Conservation (phyloP, 2,113 vertebrate genomes). For the Rhombomys opimus region DNA sequence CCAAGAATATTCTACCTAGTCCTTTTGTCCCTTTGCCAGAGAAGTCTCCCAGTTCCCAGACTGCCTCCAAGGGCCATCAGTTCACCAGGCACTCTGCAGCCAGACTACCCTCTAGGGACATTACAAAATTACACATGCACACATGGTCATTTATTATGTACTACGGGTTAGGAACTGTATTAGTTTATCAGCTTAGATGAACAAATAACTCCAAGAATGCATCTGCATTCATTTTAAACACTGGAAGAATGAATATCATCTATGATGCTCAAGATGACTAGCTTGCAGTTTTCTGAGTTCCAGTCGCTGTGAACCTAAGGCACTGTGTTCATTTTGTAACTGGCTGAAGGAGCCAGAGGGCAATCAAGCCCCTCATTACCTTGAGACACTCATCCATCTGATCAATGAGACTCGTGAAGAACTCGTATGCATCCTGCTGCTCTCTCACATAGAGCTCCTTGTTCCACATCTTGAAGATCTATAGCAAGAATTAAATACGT, state of each 20-base stretch:
- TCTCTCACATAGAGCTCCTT: conserved; percentile 98
- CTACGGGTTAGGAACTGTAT: background rate
- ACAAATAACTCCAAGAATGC: background rate
- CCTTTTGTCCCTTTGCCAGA: background rate
- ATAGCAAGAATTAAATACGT: conserved; percentile 36
- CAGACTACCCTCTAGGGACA: background rate
- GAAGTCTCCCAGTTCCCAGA: background rate
- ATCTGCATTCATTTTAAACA: conserved; percentile 14
- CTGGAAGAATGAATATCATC: background rate
- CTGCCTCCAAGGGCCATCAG: too few species aligned
- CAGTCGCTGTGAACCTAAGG: background rate
- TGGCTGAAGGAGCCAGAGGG: background rate
- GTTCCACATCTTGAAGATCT: conserved; percentile 99
- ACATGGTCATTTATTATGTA: background rate
- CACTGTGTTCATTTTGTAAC: background rate
- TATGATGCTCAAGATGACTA: background rate
- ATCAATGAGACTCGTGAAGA: conserved; percentile 99
- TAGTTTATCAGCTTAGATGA: background rate
- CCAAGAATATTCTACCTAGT: background rate
- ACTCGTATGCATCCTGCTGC: conserved; percentile 99
- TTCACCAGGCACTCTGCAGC: background rate
- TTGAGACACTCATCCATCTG: conserved; percentile 99
- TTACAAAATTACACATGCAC: background rate
- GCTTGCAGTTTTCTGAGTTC: background rate
- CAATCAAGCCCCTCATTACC: conserved; percentile 85